phyloP scores from a whole-genome alignment of 2,888 invertebrate genomes.

The Eustalomyia histrio region DNA sequence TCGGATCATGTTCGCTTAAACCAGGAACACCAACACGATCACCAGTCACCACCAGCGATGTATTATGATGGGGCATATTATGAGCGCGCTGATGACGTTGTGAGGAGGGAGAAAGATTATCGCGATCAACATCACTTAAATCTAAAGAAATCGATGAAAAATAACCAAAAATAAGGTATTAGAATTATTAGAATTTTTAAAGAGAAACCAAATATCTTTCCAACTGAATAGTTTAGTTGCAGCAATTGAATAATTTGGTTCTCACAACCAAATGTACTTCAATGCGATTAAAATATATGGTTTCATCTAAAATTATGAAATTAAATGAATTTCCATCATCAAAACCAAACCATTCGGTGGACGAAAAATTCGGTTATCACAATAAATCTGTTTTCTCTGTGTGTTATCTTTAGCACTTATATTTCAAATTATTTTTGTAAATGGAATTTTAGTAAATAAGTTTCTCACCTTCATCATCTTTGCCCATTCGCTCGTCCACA shows the following conservation, averaged over 20 bases:
- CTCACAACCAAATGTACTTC: too few species aligned
- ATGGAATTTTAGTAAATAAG: neutral
- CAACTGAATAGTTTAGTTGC: too few species aligned
- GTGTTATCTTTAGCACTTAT: too few species aligned
- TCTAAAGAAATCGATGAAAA: constrained; percentile 65
- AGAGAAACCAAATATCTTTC: too few species aligned
- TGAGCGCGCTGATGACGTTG: constrained; percentile 71
- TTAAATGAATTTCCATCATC: too few species aligned
- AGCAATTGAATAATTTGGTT: too few species aligned
- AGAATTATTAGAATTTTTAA: constrained; percentile 17
- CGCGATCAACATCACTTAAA: constrained; percentile 78
- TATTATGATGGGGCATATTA: constrained; percentile 69
- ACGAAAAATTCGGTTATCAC: too few species aligned
- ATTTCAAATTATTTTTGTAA: constrained; percentile 1
- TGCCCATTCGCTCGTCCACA: constrained; percentile 83
- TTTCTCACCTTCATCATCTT: constrained; percentile 80
- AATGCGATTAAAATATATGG: too few species aligned
- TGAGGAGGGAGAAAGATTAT: constrained; percentile 77
- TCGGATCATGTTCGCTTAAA: constrained; percentile 85
- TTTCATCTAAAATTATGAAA: too few species aligned
- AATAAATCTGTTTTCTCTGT: too few species aligned
- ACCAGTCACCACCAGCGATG: constrained; percentile 67
- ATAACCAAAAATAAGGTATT: neutral
- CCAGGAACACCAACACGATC: constrained; percentile 70
- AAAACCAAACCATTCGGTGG: too few species aligned